These are phyloP conservation scores for Eclectus roratus DNA, from an alignment of 2,113 vertebrate genomes.

Conservation along the genomic window DNA sequence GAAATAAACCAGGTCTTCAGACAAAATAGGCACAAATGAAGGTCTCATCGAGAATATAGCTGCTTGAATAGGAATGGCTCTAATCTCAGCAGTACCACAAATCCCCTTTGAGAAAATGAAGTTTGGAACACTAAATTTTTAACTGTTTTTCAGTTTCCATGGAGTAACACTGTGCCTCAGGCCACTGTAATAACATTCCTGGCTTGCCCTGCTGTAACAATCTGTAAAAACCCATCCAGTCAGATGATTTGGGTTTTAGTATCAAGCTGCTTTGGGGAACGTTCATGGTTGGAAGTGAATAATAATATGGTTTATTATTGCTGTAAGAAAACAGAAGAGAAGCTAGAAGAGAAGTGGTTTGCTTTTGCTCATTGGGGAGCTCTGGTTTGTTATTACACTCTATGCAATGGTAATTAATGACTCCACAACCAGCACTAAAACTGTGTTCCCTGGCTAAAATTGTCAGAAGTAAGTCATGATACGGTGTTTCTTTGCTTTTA, in stretches of 20 bases:
- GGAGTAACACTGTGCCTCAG: neutral
- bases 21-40: neutral
- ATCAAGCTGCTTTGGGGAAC: conserved; percentile 43
- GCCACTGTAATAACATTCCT: conserved; percentile 25
- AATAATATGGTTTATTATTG: conserved; percentile 23
- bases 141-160: neutral
- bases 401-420: conserved; percentile 35
- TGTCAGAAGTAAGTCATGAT: neutral
- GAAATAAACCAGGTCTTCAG: neutral
- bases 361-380: conserved; percentile 15
- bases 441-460: conserved; percentile 19
- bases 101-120: conserved; percentile 32
- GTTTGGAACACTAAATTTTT: conserved; percentile 18
- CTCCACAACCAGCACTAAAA: conserved; percentile 4
- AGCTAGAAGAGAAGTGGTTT: neutral
- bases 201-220: conserved; percentile 12
- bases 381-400: conserved; percentile 25
- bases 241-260: conserved; percentile 39
- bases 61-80: neutral
- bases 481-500: neutral
- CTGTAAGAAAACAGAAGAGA: neutral
- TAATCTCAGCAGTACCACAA: conserved; percentile 15
- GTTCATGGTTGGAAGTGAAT: conserved; percentile 8
- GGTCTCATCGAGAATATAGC: neutral
- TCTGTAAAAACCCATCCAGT: conserved; percentile 37